A percentile compares a stretch with the other conserved stretches of the same genome.
phyloP scores from a whole-genome alignment of 2,888 invertebrate species.

The Trileptium ribeirensis region DNA sequence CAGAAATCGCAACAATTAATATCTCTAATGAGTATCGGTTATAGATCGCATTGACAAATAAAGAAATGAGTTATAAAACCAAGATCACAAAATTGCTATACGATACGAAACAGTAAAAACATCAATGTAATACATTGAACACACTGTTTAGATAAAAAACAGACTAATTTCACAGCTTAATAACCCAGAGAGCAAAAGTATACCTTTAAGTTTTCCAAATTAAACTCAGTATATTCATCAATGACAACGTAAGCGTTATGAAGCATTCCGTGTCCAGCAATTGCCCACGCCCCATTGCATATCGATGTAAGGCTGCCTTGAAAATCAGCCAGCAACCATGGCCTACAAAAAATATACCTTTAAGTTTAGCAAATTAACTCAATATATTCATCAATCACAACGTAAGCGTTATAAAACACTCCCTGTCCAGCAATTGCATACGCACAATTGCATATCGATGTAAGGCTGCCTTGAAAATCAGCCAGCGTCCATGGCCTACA shows the following conservation, averaged over 20 bases:
- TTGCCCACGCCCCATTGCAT: background rate
- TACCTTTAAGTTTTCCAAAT: background rate
- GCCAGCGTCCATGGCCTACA: background rate
- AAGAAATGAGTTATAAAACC: no score
- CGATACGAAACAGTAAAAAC: no score
- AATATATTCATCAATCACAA: background rate
- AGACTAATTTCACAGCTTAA: no score
- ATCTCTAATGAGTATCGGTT: no score
- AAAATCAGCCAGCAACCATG: background rate
- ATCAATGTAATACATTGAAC: no score
- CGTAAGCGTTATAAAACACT: background rate
- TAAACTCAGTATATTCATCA: background rate
- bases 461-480: background rate
- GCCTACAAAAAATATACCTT: background rate
- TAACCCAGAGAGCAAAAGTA: no score
- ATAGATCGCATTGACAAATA: no score
- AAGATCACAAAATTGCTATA: no score
- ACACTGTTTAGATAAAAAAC: no score
- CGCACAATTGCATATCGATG: background rate
- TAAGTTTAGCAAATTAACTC: background rate
- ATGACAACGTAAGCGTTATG: background rate
- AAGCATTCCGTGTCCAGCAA: background rate
- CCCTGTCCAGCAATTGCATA: background rate
- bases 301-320: background rate
- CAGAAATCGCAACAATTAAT: no score